phyloP scores from a whole-genome alignment of 2,113 vertebrate genomes.

The Poeciliopsis prolifica region DNA sequence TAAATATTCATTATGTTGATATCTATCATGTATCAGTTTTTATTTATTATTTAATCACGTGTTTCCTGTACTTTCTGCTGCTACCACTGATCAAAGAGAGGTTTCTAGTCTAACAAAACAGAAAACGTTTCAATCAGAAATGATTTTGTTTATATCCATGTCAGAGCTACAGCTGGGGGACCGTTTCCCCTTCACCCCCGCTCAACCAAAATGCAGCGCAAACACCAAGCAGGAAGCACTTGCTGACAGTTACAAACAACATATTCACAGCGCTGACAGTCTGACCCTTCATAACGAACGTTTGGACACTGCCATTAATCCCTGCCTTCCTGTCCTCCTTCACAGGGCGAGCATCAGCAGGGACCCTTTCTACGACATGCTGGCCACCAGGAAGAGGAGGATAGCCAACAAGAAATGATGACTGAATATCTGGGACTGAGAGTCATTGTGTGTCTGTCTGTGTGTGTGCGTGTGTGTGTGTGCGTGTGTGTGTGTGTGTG shows the following conservation, averaged over 20 bases:
- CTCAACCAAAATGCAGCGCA: not conserved
- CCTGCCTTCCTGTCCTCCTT: slow-evolving; percentile 20
- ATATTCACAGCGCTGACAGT: not conserved
- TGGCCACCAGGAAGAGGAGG: slow-evolving; percentile 95
- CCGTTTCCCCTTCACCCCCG: not conserved
- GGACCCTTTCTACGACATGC: slow-evolving; percentile 98
- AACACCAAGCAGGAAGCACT: not conserved
- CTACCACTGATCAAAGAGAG: too few relatives aligned
- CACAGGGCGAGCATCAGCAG: slow-evolving; percentile 97
- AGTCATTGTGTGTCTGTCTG: slow-evolving; percentile 2
- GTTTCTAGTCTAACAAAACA: too few relatives aligned
- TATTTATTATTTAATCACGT: too few relatives aligned
- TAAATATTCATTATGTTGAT: too few relatives aligned
- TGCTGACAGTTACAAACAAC: not conserved
- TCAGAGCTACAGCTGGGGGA: not conserved
- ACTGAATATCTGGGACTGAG: not conserved
- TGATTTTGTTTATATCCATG: not conserved
- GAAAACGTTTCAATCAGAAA: too few relatives aligned
- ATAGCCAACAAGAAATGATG: slow-evolving; percentile 95
- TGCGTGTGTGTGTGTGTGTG: slow-evolving; percentile 6
- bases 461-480: slow-evolving; percentile 2
- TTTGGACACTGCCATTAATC: slow-evolving; percentile 4
- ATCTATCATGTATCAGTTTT: too few relatives aligned
- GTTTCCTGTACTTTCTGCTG: too few relatives aligned
- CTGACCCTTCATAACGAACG: not conserved